phyloP scores from a whole-genome alignment of 2,888 invertebrate genomes.

The Alloscopus bannaensis region DNA sequence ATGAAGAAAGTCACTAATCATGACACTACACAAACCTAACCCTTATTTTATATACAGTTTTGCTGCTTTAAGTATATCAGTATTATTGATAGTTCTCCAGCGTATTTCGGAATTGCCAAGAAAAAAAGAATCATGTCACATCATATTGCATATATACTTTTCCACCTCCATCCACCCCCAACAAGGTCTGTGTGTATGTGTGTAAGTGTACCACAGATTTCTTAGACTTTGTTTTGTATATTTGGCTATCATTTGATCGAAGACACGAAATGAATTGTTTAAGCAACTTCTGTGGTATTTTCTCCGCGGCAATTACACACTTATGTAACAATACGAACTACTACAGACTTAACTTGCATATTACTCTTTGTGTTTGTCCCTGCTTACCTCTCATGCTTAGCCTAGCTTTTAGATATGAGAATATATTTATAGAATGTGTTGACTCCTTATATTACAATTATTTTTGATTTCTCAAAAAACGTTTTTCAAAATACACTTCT shows the following conservation, averaged over 20 bases:
- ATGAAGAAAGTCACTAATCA: constrained; percentile 59
- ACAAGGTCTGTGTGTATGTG: no score
- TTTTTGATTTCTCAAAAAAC: constrained; percentile 23
- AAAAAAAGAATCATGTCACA: no score
- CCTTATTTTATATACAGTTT: neutral
- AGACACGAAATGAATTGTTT: constrained; percentile 61
- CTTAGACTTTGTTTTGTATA: neutral
- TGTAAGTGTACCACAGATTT: neutral
- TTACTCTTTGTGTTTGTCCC: constrained; percentile 22
- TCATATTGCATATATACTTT: no score
- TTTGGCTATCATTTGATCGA: constrained; percentile 62
- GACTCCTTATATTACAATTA: constrained; percentile 28
- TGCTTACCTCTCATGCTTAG: constrained; percentile 13
- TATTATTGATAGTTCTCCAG: no score
- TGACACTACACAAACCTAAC: constrained; percentile 3
- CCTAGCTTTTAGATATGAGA: constrained; percentile 33
- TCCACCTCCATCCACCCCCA: no score
- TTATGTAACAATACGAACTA: constrained; percentile 10
- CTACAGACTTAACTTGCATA: constrained; percentile 28
- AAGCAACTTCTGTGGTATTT: constrained; percentile 36
- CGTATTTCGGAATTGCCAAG: no score
- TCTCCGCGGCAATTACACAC: neutral
- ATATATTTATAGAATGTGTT: constrained; percentile 20
- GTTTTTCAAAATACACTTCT: constrained; percentile 26
- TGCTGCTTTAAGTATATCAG: neutral